Base-by-base conservation (phyloP, 2,113 vertebrate genomes). In the Macquaria ambigua region DNA sequence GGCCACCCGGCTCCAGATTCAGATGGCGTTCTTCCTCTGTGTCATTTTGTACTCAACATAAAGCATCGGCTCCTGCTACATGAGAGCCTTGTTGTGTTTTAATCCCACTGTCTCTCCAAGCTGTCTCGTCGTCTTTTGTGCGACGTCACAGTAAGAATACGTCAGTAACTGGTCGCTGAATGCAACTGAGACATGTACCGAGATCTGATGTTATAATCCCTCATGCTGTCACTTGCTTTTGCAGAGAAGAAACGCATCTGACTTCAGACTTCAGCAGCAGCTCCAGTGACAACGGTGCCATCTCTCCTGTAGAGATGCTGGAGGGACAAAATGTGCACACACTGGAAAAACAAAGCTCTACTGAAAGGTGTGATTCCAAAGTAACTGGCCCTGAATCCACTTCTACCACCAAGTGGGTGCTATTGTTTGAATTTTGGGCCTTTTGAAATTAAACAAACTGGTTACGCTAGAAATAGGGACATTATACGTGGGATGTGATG, bases 181-280 rank as follows among this genome's bases (percentile, higher is more conserved):
- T 55, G 31, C n/a, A 52, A 59, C 18, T 6, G 43, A 85, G 25
- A 69, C 37, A 15, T 39, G 15, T 18, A 8, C 43, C 1, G 0
- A 69, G 50, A 21, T 21, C 20, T 48, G 23, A 62, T 8, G 21
- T 11, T 34, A 8, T 9, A 28, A 79, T 74, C 37, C 8, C 71
- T 64, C 6, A 18, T 39, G 39, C 66, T 43, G n/a, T 69, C 23
- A 6, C 31, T 74, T 48, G 18, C 7, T 66, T 79, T 81, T 48
- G 46, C 88, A 94, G 93, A 48, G 61, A 82, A 2, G 63, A 77
- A 12, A 67, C 2, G 1, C 59, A 16, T 10, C 28, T 15, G 15
- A 83, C 77, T 12, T 81, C 88, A 64, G 93, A 91, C 52, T 79
- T n/a, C 28, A 93, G 91, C 84, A 84, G 76, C 80, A 84, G 88